Base-by-base conservation (phyloP, 2,888 invertebrate genomes). In the Drosophila conformis region DNA sequence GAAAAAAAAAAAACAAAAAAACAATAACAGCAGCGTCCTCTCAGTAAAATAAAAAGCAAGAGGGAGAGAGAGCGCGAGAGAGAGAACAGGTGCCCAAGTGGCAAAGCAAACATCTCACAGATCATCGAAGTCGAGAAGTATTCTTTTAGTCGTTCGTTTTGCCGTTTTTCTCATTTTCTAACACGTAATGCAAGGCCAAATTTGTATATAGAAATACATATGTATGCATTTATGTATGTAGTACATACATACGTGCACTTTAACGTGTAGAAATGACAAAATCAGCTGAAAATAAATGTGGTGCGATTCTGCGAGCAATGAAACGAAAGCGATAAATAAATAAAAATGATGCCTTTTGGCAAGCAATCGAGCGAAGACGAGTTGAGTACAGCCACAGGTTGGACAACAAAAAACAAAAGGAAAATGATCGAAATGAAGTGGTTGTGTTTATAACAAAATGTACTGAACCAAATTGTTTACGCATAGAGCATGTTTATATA, bases 241-340 rank as follows among this genome's bases (percentile, higher is more conserved):
- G 36, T 29, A 56, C 46, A 49, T 15, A 48, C 8, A 13, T 13
- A 54, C n/a, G 38, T 52, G 48, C 40, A 46, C 59, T 42, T 35
- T 18, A 35, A 42, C 29, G 58, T 62, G 29, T 62, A 42, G 11
- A 67, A 69, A 85, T 90, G 90, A 90, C 83, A 85, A 74, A 87
- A 87, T 87, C 82, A 57, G 58, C 78, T 82, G 52, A 77, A 87
- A 87, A 87, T 90, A 87, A 82, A 89, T 63, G 65, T 63, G 82
- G 65, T 29, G 66, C 38, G 38, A 58, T 2, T 18, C 11, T 62
- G 51, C 66, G 54, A 69, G 64, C 70, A 71, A 74, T 64, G 66
- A 15, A 51, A 57, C 56, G 38, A 60, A 60, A 36, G 25, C 31
- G 51, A 66, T 63, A 61, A 64, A 62, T 67, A 49, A 29, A 25